Base-by-base conservation (phyloP, 2,888 invertebrate species). In the Hipparchia sbordonii region DNA sequence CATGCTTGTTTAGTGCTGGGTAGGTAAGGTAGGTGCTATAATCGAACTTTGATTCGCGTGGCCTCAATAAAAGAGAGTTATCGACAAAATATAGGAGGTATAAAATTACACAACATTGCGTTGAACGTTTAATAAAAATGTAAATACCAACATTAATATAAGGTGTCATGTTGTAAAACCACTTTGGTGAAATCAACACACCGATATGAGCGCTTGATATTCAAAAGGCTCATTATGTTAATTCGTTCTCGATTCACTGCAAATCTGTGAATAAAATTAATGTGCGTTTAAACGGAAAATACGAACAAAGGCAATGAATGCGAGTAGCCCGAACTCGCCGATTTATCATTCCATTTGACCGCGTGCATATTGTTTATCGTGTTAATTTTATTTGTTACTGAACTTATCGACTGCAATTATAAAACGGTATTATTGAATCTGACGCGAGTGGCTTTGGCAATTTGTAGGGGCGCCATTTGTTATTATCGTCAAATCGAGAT, bases 211-310 rank as follows among this genome's bases (percentile, higher is more conserved):
- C 82, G 84, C 81, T 83, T 85, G 82, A 86, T 86, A 88, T 87
- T 86, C 87, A 87, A 85, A 85, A 87, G 83, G 87, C 89, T 90
- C 85, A 91, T 91, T 91, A 91, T 91, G 90, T 90, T 91, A 91
- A 92, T 91, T 87, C 87, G 84, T 85, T 85, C 87, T 82, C 89
- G 88, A 90, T 90, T 90, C 91, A 87, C 87, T 86, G 85, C 83
- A 86, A 91, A 89, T 91, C 89, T 87, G 91, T 88, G 90, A 89
- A 91, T 87, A 89, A 90, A 90, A 91, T 91, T 87, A 91, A 90
- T 90, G 91, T 89, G 87, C 87, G 87, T 89, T 91, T 89, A 91
- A 90, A 90, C 85, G 86, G 87, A 88, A 92, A 92, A 89, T 89
- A 86, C 88, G 88, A 87, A 90, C 88, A 87, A 86, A 87, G 87